A percentile compares a stretch with the other conserved stretches of the same genome.
Conservation (phyloP, 2,797 vertebrate species). For the Intellagama lesueurii region DNA sequence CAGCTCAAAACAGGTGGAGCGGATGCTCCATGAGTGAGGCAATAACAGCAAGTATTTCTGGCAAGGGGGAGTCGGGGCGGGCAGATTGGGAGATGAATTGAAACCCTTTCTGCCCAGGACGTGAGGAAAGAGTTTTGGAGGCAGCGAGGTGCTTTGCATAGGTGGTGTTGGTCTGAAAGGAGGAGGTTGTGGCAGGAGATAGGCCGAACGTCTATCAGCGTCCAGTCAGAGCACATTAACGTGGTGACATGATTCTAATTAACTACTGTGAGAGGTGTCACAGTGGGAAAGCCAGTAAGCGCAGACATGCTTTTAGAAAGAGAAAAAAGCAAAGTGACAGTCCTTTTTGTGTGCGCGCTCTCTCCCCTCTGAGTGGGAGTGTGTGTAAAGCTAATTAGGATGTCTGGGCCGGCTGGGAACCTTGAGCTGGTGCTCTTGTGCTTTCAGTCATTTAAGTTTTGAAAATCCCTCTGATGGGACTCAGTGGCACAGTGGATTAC, state of each 20-base stretch:
- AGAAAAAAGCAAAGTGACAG: constrained; percentile 84
- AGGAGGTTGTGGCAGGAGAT: background rate
- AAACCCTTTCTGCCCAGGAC: background rate
- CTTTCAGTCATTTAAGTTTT: constrained; percentile 84
- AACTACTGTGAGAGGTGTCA: constrained; percentile 85
- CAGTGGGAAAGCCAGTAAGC: constrained; percentile 81
- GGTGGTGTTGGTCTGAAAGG: accelerated
- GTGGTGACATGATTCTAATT: constrained; percentile 88
- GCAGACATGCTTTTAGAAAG: constrained; percentile 80
- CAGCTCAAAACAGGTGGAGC: constrained; percentile 64
- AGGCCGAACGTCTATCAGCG: constrained; percentile 72
- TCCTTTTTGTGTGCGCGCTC: constrained; percentile 76
- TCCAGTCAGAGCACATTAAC: constrained; percentile 87
- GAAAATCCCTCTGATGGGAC: constrained; percentile 82
- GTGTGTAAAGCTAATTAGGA: constrained; percentile 85
- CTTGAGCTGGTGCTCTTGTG: constrained; percentile 77
- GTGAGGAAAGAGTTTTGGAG: background rate
- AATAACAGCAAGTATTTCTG: constrained; percentile 24
- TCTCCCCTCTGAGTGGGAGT: constrained; percentile 78
- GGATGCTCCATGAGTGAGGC: constrained; percentile 18
- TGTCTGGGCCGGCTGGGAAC: constrained; percentile 79
- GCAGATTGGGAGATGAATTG: background rate
- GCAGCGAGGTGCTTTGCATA: background rate
- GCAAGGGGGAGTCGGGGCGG: constrained; percentile 11
- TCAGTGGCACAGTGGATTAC: constrained; percentile 79